Conservation (phyloP, 2,888 invertebrate genomes). For the Oscheius sp. region DNA sequence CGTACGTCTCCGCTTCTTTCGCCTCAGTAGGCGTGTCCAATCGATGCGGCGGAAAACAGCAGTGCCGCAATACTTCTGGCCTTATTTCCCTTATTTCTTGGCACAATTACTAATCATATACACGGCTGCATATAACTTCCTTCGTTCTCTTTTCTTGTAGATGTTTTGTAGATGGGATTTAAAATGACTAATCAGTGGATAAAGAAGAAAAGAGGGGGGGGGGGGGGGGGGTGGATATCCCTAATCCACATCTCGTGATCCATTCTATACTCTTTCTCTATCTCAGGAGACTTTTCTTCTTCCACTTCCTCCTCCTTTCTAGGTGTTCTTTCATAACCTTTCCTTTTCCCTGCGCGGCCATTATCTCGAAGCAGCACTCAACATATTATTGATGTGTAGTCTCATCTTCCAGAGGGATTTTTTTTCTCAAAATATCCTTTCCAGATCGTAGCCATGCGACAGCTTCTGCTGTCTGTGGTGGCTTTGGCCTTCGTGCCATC, state of each 20-base stretch:
- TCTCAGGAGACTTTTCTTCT: background rate
- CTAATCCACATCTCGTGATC: background rate
- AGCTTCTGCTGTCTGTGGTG: conserved; percentile 6
- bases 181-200: background rate
- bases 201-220: too few species aligned
- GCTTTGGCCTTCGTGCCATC: background rate
- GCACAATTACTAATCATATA: background rate
- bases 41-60: conserved; percentile 26
- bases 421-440: background rate
- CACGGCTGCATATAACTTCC: conserved; percentile 9
- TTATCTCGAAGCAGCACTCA: conserved; percentile 27
- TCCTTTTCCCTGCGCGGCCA: background rate
- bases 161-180: background rate
- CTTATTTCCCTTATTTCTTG: background rate
- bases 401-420: conserved; percentile 3
- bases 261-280: background rate
- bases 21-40: conserved; percentile 18
- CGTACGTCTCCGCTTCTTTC: conserved; percentile 25
- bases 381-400: conserved; percentile 28
- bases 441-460: conserved; percentile 12
- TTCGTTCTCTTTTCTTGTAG: background rate
- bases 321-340: conserved; percentile 5
- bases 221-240: background rate
- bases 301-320: background rate
- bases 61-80: conserved; percentile 27